Percentiles rank a stretch among this genome's conserved stretches.
phyloP scores from a whole-genome alignment of 2,113 vertebrate species.

The Ctenodactylus gundi region DNA sequence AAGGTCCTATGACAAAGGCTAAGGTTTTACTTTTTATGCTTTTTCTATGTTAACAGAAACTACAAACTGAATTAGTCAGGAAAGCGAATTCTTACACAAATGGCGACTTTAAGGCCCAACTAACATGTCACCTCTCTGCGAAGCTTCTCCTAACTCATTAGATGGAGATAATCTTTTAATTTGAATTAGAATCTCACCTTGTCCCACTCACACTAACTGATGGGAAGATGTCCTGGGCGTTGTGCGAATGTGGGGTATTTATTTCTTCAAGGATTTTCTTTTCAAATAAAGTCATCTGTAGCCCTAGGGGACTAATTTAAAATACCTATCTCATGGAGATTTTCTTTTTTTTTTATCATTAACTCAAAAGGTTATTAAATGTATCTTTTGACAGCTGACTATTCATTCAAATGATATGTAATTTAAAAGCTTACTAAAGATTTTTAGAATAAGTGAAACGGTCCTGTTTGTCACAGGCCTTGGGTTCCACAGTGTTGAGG shows the following conservation, averaged over 20 bases:
- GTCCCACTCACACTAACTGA: background rate
- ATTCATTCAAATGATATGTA: background rate
- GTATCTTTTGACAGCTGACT: background rate
- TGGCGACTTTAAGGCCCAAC: background rate
- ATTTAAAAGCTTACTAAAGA: background rate
- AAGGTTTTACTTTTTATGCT: slow-evolving; percentile 22
- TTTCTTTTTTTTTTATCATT: background rate
- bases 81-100: background rate
- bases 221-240: background rate
- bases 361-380: background rate
- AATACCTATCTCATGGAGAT: background rate
- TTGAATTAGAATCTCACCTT: background rate
- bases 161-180: background rate
- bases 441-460: background rate
- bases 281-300: background rate
- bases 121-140: background rate
- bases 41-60: background rate
- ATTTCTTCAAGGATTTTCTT: background rate
- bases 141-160: background rate
- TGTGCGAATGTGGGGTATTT: background rate
- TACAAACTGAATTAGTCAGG: background rate
- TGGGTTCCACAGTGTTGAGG: background rate
- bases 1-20: background rate
- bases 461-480: background rate
- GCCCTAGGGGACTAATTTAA: background rate